These are phyloP conservation scores for Aselliscus stoliczkanus DNA, from an alignment of 2,797 vertebrate species.

Conservation along the genomic window DNA sequence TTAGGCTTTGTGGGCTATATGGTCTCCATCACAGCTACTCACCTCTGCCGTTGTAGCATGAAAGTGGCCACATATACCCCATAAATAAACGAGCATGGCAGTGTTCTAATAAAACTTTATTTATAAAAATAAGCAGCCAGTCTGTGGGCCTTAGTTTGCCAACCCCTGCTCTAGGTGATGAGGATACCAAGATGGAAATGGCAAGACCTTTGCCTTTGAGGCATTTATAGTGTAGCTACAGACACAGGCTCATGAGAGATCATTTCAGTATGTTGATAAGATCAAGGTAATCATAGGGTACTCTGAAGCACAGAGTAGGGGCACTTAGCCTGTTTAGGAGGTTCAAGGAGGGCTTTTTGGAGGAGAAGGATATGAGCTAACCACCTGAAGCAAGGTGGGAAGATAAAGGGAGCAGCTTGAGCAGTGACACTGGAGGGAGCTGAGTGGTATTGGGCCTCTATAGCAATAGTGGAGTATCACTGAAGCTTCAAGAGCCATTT, in stretches of 20 bases:
- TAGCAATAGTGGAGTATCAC: background rate
- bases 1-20: background rate
- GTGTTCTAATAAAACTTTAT: background rate
- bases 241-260: background rate
- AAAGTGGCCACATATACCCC: background rate
- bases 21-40: background rate
- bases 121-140: background rate
- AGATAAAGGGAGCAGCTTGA: background rate
- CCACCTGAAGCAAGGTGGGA: background rate
- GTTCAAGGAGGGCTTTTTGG: background rate
- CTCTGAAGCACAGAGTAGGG: background rate
- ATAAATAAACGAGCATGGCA: background rate
- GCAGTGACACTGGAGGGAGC: background rate
- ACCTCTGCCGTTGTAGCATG: background rate
- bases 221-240: background rate
- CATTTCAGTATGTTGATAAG: background rate
- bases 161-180: background rate
- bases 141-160: background rate
- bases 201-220: background rate
- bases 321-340: background rate
- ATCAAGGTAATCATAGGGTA: background rate
- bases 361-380: background rate
- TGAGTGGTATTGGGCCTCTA: background rate
- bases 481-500: background rate
- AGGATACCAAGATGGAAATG: background rate